Percentiles rank a stretch among this genome's conserved stretches.
phyloP scores from a whole-genome alignment of 2,888 invertebrate species.

The Eristalinus sepulchralis region DNA sequence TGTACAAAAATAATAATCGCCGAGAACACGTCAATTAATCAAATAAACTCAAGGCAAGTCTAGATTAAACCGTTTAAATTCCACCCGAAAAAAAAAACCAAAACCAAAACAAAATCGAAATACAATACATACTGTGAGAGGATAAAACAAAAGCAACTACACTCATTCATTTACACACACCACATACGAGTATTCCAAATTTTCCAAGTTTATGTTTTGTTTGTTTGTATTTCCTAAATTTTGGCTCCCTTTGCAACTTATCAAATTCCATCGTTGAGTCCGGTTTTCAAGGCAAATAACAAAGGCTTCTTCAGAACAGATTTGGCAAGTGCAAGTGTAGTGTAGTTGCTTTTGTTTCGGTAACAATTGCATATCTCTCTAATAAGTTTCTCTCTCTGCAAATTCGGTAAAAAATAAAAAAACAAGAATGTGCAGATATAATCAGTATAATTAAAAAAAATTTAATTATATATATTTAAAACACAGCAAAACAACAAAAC shows the following conservation, averaged over 20 bases:
- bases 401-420: constrained; percentile 12
- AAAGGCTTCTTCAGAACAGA: background rate
- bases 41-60: background rate
- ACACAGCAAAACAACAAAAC: constrained; percentile 53
- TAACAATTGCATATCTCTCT: constrained; percentile 17
- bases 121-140: constrained; percentile 5
- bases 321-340: background rate
- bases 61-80: constrained; percentile 6
- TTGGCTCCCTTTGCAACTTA: background rate
- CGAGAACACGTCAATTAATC: background rate
- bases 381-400: constrained; percentile 12
- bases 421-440: constrained; percentile 38
- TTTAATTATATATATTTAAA: constrained; percentile 19
- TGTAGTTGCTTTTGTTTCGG: constrained; percentile 29
- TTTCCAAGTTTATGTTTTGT: background rate
- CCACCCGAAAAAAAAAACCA: constrained; percentile 11
- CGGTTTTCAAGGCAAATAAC: background rate
- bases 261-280: background rate
- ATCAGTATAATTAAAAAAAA: constrained; percentile 29
- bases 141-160: constrained; percentile 23
- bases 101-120: constrained; percentile 6
- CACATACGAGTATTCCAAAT: background rate
- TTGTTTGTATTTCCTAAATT: background rate
- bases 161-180: background rate
- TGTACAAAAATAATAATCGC: background rate